These are phyloP conservation scores for Poecilia velifera DNA, from an alignment of 2,797 vertebrate species.

Conservation along the genomic window DNA sequence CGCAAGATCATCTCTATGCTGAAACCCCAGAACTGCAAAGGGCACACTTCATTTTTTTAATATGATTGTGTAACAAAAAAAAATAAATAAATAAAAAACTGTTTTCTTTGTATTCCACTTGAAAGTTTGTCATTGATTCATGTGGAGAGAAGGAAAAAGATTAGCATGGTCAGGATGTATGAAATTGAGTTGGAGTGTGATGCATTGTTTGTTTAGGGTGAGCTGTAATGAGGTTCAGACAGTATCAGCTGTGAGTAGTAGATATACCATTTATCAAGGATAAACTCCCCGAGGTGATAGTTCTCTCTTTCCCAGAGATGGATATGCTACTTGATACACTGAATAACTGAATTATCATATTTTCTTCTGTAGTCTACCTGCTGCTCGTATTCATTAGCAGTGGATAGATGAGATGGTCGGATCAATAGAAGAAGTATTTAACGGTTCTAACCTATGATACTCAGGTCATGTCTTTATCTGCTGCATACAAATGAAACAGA, in stretches of 20 bases:
- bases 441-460: slow-evolving; percentile 21
- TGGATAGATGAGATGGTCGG: slow-evolving; percentile 29
- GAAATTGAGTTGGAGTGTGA: slow-evolving; percentile 79
- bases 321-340: slow-evolving; percentile 49
- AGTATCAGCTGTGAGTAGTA: slow-evolving; percentile 68
- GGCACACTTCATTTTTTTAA: neutral
- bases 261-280: slow-evolving; percentile 71
- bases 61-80: neutral
- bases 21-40: neutral
- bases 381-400: slow-evolving; percentile 38
- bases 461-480: slow-evolving; percentile 9
- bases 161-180: slow-evolving; percentile 76
- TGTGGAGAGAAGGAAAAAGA: slow-evolving; percentile 69
- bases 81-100: neutral
- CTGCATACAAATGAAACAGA: neutral
- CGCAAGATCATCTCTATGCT: neutral
- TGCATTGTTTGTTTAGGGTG: slow-evolving; percentile 77
- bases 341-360: slow-evolving; percentile 68
- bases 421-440: slow-evolving; percentile 33
- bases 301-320: slow-evolving; percentile 58
- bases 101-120: slow-evolving; percentile 49
- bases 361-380: slow-evolving; percentile 43
- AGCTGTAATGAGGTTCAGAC: slow-evolving; percentile 76
- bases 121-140: slow-evolving; percentile 73
- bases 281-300: slow-evolving; percentile 67